phyloP scores from a whole-genome alignment of 2,888 invertebrate species.

The Leptinotarsa haldemani region DNA sequence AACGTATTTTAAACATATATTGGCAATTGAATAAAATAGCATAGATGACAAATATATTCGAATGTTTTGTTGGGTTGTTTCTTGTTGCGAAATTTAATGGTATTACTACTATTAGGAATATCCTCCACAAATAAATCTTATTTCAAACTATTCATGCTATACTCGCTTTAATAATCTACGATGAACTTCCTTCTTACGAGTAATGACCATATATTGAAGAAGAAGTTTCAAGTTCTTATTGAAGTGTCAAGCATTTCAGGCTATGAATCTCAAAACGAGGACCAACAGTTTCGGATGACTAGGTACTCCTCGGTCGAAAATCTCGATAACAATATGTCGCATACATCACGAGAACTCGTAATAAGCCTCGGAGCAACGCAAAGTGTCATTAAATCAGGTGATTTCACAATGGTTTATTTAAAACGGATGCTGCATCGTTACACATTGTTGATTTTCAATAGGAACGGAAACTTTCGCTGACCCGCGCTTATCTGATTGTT shows the following conservation, averaged over 20 bases:
- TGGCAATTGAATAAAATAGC: no score
- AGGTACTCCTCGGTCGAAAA: not conserved
- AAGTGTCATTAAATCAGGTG: constrained; percentile 50
- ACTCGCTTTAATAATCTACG: no score
- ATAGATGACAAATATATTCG: no score
- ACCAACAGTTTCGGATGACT: not conserved
- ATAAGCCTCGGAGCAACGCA: constrained; percentile 8
- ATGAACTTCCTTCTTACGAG: no score
- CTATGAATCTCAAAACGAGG: not conserved
- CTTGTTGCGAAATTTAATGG: no score
- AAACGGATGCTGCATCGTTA: constrained; percentile 65
- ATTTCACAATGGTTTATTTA: constrained; percentile 52
- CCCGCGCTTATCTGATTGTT: constrained; percentile 63
- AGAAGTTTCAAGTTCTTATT: not conserved
- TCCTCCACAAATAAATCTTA: no score
- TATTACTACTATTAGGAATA: no score
- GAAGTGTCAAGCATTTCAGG: not conserved
- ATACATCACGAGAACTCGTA: constrained; percentile 13
- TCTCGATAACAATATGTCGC: constrained; percentile 4
- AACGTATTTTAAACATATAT: no score
- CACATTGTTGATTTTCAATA: constrained; percentile 65
- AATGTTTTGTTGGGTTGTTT: no score
- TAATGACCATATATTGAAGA: not conserved
- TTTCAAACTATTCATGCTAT: no score
- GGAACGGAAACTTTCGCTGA: constrained; percentile 65